phyloP scores from a whole-genome alignment of 2,113 vertebrate species.

The Pangasianodon hypophthalmus region DNA sequence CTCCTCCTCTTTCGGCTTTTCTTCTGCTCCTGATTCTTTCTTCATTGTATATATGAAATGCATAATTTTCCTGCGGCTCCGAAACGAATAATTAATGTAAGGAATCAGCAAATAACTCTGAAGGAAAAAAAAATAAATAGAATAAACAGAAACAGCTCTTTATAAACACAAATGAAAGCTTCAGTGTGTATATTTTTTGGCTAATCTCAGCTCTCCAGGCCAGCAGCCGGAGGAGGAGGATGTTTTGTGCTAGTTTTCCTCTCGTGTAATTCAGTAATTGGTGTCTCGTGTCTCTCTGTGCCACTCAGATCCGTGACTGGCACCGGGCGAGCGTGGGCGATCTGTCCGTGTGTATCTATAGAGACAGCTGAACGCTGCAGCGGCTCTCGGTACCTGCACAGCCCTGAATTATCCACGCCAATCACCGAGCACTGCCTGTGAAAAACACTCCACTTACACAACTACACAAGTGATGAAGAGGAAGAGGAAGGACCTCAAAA shows the following conservation, averaged over 20 bases:
- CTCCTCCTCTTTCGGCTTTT: conserved; percentile 41
- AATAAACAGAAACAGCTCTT: conserved; percentile 60
- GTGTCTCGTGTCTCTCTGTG: conserved; percentile 45
- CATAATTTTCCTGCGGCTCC: conserved; percentile 52
- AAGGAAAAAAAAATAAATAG: not conserved
- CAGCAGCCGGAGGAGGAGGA: conserved; percentile 58
- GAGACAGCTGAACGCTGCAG: not conserved
- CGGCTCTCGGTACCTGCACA: not conserved
- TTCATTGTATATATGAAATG: conserved; percentile 36
- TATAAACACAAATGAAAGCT: conserved; percentile 60
- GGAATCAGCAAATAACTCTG: conserved; percentile 33
- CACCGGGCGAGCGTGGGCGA: conserved; percentile 38
- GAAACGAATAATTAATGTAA: not conserved
- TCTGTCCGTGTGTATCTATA: conserved; percentile 30
- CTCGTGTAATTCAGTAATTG: conserved; percentile 69
- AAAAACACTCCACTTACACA: not conserved
- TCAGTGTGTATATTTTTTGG: conserved; percentile 58
- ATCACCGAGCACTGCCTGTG: not conserved
- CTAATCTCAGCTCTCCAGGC: conserved; percentile 72
- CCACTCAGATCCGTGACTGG: conserved; percentile 33
- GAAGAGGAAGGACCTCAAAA: not conserved
- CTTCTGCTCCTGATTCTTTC: conserved; percentile 11
- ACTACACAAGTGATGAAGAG: not conserved
- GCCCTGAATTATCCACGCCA: conserved; percentile 1
- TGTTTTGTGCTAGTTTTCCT: conserved; percentile 70